Conservation (phyloP, 2,113 vertebrate species). For the Oncorhynchus tshawytscha region DNA sequence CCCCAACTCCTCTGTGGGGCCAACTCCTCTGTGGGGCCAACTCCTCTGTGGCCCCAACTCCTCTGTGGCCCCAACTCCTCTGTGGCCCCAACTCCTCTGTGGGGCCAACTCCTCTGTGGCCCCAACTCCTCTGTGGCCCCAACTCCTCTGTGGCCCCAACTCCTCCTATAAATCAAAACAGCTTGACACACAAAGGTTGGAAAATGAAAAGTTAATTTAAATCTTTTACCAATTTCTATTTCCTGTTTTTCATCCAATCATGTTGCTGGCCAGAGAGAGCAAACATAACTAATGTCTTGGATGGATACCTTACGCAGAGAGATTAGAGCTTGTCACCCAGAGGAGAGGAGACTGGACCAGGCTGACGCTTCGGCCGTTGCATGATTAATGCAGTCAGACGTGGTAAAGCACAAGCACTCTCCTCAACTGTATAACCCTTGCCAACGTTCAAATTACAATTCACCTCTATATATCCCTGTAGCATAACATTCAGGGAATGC, state of each 20-base stretch:
- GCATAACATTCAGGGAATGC: too few species aligned
- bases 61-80: too few species aligned
- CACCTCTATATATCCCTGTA: too few species aligned
- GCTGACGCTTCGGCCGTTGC: conserved; percentile 55
- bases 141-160: background rate
- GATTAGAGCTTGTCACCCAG: conserved; percentile 38
- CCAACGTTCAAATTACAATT: background rate
- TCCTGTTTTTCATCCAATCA: conserved; percentile 27
- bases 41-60: too few species aligned
- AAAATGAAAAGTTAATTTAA: conserved; percentile 19
- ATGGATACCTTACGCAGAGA: conserved; percentile 27
- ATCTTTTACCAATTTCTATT: conserved; percentile 19
- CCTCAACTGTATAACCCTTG: background rate
- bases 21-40: too few species aligned
- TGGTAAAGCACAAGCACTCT: background rate
- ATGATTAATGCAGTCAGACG: conserved; percentile 60
- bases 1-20: too few species aligned
- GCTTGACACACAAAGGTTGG: conserved; percentile 15
- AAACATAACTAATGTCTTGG: conserved; percentile 52
- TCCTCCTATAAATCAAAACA: conserved; percentile 11
- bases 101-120: too few species aligned
- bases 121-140: too few species aligned
- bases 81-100: background rate
- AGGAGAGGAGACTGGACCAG: conserved; percentile 10
- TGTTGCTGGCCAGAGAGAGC: conserved; percentile 22